phyloP scores from a whole-genome alignment of 1,140 invertebrate genomes.

The Pseudomyrmex concolor region DNA sequence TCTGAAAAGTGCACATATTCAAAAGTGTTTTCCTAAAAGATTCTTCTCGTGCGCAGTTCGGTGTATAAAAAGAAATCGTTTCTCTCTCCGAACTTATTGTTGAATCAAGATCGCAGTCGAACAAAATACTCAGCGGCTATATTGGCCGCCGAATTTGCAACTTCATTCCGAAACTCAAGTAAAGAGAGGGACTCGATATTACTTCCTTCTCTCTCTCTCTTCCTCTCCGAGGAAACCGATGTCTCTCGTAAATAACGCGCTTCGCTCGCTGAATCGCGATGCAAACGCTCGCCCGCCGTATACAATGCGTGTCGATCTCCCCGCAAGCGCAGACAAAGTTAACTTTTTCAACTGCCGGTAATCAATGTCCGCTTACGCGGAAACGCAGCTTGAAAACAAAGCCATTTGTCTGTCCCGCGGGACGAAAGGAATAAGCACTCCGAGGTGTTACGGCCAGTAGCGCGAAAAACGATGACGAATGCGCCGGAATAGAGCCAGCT shows the following conservation, averaged over 20 bases:
- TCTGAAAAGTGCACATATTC: too few species aligned
- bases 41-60: background rate
- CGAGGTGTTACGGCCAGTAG: background rate
- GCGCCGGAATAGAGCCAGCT: constrained; percentile 41
- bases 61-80: background rate
- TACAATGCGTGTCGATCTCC: background rate
- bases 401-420: constrained; percentile 56
- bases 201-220: background rate
- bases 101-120: background rate
- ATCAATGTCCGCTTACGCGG: constrained; percentile 60
- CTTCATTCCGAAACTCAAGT: constrained; percentile 4
- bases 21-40: background rate
- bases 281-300: background rate
- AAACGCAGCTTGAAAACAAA: constrained; percentile 62
- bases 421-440: background rate
- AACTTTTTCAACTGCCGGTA: constrained; percentile 33
- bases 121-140: background rate
- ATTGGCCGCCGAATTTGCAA: background rate
- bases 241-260: constrained; percentile 38
- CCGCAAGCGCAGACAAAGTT: background rate
- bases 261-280: background rate
- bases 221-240: background rate
- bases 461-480: constrained; percentile 59
- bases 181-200: constrained; percentile 2
- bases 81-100: background rate